Conservation (phyloP, 1,140 invertebrate genomes). For the Drosophila nikananu region DNA sequence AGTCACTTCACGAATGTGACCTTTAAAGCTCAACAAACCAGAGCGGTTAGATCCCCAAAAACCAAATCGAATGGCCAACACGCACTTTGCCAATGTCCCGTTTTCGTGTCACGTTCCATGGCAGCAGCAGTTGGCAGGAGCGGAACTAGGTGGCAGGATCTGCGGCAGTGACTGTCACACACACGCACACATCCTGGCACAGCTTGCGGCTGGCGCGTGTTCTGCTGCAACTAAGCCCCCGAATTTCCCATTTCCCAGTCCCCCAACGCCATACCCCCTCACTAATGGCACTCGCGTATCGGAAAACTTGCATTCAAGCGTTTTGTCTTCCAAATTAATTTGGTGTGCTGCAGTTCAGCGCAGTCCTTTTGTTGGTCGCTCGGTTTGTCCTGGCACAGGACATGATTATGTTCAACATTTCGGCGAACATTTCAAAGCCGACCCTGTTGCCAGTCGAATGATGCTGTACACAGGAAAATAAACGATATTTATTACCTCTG, state of each 20-base stretch:
- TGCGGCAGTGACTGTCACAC: constrained; percentile 32
- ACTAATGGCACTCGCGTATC: constrained; percentile 71
- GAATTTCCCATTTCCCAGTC: not conserved
- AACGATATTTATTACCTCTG: not conserved
- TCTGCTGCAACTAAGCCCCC: constrained; percentile 38
- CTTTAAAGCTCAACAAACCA: constrained; percentile 11
- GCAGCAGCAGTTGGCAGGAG: constrained; percentile 32
- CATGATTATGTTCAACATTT: constrained; percentile 79
- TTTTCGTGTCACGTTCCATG: constrained; percentile 51
- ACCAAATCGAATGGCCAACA: constrained; percentile 35
- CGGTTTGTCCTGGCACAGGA: constrained; percentile 46
- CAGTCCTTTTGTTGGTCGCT: constrained; percentile 43
- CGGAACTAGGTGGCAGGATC: constrained; percentile 27
- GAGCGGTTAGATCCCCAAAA: constrained; percentile 1
- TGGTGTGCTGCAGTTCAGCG: constrained; percentile 59
- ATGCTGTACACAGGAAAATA: constrained; percentile 10
- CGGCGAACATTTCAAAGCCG: constrained; percentile 50
- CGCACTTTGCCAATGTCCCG: constrained; percentile 51
- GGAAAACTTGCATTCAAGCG: constrained; percentile 68
- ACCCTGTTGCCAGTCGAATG: constrained; percentile 11
- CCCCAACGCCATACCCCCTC: not conserved
- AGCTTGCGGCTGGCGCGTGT: constrained; percentile 61
- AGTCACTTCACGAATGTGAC: no score
- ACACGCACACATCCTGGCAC: constrained; percentile 53
- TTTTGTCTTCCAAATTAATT: constrained; percentile 81